Percentiles rank a stretch among this genome's conserved stretches.
phyloP scores from a whole-genome alignment of 2,113 vertebrate genomes.

The Triplophysa siluroides region DNA sequence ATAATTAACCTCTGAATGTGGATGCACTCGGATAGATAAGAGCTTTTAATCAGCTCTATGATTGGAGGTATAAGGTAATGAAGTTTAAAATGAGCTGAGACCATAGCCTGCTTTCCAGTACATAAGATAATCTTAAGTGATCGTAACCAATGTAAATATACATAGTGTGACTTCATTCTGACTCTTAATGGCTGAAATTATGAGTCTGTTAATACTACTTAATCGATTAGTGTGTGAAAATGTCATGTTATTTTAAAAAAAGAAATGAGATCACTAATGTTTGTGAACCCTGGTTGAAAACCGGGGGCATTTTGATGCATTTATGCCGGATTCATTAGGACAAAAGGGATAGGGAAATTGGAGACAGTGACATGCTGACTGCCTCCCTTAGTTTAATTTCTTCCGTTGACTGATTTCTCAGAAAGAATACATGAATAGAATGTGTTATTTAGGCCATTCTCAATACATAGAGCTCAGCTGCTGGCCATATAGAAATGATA shows the following conservation, averaged over 20 bases:
- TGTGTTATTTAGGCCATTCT: neutral
- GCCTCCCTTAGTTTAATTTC: slow-evolving; percentile 24
- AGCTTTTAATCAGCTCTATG: slow-evolving; percentile 30
- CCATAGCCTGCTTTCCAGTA: neutral
- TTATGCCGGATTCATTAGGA: slow-evolving; percentile 19
- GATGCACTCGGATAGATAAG: slow-evolving; percentile 28
- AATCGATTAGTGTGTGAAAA: neutral
- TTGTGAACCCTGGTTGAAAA: slow-evolving; percentile 40
- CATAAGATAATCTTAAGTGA: slow-evolving; percentile 1
- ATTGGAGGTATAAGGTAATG: slow-evolving; percentile 17
- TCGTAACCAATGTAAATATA: neutral
- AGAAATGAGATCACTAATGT: neutral
- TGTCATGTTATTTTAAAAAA: neutral
- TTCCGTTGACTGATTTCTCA: neutral
- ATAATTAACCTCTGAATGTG: slow-evolving; percentile 50
- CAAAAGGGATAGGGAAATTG: slow-evolving; percentile 43
- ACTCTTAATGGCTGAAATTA: neutral
- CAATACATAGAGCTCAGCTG: neutral
- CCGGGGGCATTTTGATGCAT: slow-evolving; percentile 47
- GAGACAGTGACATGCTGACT: slow-evolving; percentile 47
- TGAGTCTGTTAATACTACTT: neutral
- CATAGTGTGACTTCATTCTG: neutral
- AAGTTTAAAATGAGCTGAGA: neutral
- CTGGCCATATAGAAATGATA: neutral
- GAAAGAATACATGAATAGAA: neutral